A percentile compares a stretch with the other conserved stretches of the same genome.
Conservation (phyloP, 2,797 vertebrate species). For the Rhabdomys pumilio region DNA sequence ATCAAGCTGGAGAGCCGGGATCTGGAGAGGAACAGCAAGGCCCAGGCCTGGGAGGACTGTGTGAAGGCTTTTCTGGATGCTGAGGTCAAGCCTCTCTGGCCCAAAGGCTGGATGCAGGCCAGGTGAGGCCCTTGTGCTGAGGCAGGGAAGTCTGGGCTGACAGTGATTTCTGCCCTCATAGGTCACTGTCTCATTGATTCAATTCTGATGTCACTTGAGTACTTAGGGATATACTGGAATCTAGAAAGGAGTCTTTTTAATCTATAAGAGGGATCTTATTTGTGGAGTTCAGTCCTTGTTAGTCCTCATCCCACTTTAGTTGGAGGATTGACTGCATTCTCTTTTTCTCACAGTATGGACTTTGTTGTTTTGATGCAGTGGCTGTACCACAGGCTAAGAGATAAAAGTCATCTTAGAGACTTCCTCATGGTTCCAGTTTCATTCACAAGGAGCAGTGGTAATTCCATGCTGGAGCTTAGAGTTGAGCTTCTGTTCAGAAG, state of each 20-base stretch:
- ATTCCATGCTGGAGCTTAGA: background rate
- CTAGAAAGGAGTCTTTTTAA: background rate
- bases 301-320: background rate
- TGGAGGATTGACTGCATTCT: background rate
- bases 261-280: slow-evolving; percentile 21
- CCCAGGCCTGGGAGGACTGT: slow-evolving; percentile 96
- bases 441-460: slow-evolving; percentile 23
- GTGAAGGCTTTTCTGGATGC: slow-evolving; percentile 97
- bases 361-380: slow-evolving; percentile 44
- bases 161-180: background rate
- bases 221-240: background rate
- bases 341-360: background rate
- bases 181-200: background rate
- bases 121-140: slow-evolving; percentile 90
- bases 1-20: slow-evolving; percentile 92
- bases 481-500: background rate
- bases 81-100: slow-evolving; percentile 98
- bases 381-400: slow-evolving; percentile 33
- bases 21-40: slow-evolving; percentile 89
- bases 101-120: slow-evolving; percentile 99
- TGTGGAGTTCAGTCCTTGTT: background rate
- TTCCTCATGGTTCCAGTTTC: background rate
- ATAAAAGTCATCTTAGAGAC: slow-evolving; percentile 7
- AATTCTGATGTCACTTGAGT: background rate
- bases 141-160: background rate